phyloP scores from a whole-genome alignment of 1,140 invertebrate species.

The Eupristina koningsbergeri region DNA sequence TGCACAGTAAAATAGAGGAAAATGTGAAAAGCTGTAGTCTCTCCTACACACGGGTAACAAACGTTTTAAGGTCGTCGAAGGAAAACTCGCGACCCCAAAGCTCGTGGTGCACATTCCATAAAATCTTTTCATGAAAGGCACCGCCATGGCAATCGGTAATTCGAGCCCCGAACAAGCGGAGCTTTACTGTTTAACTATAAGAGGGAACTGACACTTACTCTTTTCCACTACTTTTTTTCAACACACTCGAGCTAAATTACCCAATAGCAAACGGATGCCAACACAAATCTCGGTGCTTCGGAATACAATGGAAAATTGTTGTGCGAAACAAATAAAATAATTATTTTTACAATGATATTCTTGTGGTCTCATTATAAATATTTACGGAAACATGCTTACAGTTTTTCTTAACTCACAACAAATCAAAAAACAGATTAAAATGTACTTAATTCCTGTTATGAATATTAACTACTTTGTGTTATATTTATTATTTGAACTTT shows the following conservation, averaged over 20 bases:
- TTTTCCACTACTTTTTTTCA: not conserved
- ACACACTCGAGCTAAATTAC: not conserved
- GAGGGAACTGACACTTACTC: not conserved
- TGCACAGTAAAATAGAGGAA: not conserved
- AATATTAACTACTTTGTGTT: too few species aligned
- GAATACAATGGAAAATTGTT: too few species aligned
- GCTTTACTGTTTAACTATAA: not conserved
- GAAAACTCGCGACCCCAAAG: not conserved
- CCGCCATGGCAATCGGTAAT: not conserved
- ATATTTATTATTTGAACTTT: too few species aligned
- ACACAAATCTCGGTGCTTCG: not conserved
- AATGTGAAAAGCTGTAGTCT: not conserved
- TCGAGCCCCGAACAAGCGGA: not conserved
- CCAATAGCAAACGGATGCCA: not conserved
- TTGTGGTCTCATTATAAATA: too few species aligned
- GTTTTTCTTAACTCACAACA: too few species aligned
- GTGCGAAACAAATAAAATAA: not conserved
- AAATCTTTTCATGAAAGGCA: not conserved
- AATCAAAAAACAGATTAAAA: too few species aligned
- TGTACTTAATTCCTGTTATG: too few species aligned
- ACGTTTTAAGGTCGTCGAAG: constrained; percentile 9
- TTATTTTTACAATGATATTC: too few species aligned
- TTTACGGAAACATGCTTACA: too few species aligned
- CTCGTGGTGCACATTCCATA: constrained; percentile 14
- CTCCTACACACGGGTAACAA: not conserved